Percentiles rank a stretch among this genome's conserved stretches.
Conservation (phyloP, 2,888 invertebrate species). For the Sinhomidia bicolor region DNA sequence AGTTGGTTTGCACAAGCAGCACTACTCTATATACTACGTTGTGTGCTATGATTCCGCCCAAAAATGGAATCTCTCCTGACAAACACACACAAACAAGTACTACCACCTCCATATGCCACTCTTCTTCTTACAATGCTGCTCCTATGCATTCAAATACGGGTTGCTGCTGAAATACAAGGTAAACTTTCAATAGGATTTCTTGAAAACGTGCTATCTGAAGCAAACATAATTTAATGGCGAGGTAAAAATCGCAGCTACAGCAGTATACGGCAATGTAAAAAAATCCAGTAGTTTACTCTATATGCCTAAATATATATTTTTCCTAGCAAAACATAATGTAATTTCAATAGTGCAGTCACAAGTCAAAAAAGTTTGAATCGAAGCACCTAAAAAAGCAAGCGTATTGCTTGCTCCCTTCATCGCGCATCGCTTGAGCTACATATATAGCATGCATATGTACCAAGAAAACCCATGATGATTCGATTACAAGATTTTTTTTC, state of each 20-base stretch:
- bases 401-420: constrained; percentile 48
- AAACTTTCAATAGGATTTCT: constrained; percentile 45
- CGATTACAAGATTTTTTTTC: constrained; percentile 44
- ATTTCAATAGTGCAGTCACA: constrained; percentile 51
- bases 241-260: constrained; percentile 47
- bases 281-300: background rate
- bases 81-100: background rate
- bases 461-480: constrained; percentile 49
- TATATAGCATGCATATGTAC: constrained; percentile 1
- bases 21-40: background rate
- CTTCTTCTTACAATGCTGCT: background rate
- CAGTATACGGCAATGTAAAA: background rate
- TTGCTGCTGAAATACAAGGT: constrained; percentile 5
- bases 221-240: constrained; percentile 62
- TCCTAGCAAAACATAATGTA: background rate
- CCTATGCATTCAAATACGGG: too few relatives aligned
- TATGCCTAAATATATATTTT: background rate
- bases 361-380: constrained; percentile 58
- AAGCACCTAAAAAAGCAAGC: too few relatives aligned
- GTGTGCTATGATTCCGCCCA: constrained; percentile 23
- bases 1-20: background rate
- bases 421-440: constrained; percentile 45
- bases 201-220: constrained; percentile 54
- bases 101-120: constrained; percentile 17
- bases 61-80: constrained; percentile 21